phyloP scores from a whole-genome alignment of 1,140 invertebrate genomes.

The Parasteatoda tepidariorum region DNA sequence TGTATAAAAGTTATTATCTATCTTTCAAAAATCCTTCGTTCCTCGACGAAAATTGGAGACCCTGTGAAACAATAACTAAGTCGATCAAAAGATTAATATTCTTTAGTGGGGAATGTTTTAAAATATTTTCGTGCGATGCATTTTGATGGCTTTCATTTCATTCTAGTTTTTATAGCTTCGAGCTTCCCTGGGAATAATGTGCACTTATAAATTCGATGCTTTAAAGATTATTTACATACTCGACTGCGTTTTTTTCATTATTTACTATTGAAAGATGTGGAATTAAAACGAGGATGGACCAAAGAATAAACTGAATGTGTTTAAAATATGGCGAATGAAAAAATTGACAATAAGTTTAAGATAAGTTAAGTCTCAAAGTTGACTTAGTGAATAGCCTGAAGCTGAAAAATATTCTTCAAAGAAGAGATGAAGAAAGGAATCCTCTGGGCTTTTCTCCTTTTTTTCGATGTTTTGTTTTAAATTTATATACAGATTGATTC shows the following conservation, averaged over 20 bases:
- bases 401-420: conserved; percentile 16
- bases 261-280: not conserved
- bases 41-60: not conserved
- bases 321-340: conserved; percentile 11
- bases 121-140: not conserved
- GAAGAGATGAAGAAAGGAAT: conserved; percentile 22
- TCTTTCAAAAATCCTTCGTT: too few species aligned
- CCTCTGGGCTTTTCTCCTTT: not conserved
- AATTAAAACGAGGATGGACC: conserved; percentile 10
- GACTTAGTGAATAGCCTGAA: conserved; percentile 12
- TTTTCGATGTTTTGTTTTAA: too few species aligned
- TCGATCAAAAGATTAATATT: not conserved
- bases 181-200: not conserved
- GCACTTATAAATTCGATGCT: conserved; percentile 37
- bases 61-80: not conserved
- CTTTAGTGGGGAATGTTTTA: not conserved
- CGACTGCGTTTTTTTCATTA: too few species aligned
- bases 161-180: not conserved
- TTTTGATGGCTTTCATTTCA: not conserved
- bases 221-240: conserved; percentile 40
- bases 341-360: conserved; percentile 15
- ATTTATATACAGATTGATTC: not conserved
- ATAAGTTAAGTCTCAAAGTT: conserved; percentile 25
- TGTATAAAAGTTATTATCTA: too few species aligned
- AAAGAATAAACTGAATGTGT: conserved; percentile 13